Percentiles rank a stretch among this genome's conserved stretches.
phyloP scores from a whole-genome alignment of 35 echinoderm and acorn worm species.

The Apostichopus californicus region DNA sequence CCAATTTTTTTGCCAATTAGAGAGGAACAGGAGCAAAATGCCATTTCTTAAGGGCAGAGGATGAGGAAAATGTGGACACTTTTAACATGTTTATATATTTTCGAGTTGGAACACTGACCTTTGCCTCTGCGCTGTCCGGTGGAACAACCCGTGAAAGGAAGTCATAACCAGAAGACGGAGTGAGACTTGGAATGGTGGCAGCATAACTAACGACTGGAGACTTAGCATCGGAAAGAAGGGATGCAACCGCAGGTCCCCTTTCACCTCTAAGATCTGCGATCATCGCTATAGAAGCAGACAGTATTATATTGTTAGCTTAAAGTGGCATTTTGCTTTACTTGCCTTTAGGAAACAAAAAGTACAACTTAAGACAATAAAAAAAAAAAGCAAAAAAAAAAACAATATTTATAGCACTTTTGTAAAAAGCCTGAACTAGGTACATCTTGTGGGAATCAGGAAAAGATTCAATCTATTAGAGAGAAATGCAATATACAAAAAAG shows the following conservation, averaged over 20 bases:
- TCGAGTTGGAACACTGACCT: constrained; percentile 23
- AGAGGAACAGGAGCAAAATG: no score
- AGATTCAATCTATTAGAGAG: no score
- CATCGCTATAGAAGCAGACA: neutral
- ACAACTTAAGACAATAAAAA: no score
- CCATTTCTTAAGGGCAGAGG: no score
- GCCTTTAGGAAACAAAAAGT: neutral
- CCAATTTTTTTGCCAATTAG: no score
- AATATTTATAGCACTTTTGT: neutral
- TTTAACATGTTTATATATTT: no score
- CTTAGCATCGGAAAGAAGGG: constrained; percentile 66
- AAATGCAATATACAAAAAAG: no score
- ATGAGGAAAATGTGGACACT: no score
- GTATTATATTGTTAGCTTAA: neutral
- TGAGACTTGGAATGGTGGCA: constrained; percentile 59
- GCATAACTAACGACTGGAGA: constrained; percentile 75
- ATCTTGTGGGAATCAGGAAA: no score
- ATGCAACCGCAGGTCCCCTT: constrained; percentile 44
- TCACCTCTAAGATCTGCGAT: constrained; percentile 40
- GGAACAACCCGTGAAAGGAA: constrained; percentile 68
- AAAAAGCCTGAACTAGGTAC: no score
- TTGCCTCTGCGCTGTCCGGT: constrained; percentile 50
- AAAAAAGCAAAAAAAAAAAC: neutral
- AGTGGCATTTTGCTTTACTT: neutral
- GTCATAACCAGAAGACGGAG: constrained; percentile 33